These are phyloP conservation scores for Caerostris darwini DNA, from an alignment of 1,140 invertebrate species.

Conservation along the genomic window DNA sequence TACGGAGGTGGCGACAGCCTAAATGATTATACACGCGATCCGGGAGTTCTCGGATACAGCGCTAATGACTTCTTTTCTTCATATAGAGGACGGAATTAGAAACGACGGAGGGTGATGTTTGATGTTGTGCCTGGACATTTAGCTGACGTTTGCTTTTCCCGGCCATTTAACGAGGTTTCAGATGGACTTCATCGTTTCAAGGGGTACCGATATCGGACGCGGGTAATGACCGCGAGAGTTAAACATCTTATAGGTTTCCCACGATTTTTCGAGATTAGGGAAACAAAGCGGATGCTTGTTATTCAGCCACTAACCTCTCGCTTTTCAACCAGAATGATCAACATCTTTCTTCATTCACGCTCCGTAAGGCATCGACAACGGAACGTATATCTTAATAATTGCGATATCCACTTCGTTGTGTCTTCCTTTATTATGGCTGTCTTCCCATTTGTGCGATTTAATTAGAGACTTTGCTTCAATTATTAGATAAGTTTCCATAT, in stretches of 20 bases:
- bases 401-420: neutral
- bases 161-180: conserved; percentile 29
- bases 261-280: neutral
- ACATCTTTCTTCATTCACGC: neutral
- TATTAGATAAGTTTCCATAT: too few species aligned
- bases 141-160: conserved; percentile 7
- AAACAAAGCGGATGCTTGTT: neutral
- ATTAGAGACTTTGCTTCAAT: neutral
- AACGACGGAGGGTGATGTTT: neutral
- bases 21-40: conserved; percentile 4
- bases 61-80: conserved; percentile 20
- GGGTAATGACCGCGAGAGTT: neutral
- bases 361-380: neutral
- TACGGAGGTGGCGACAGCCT: neutral
- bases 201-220: neutral
- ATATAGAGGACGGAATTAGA: neutral
- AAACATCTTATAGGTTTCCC: neutral
- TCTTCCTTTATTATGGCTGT: neutral
- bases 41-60: neutral
- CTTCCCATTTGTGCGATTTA: neutral
- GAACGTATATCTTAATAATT: neutral
- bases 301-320: neutral
- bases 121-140: neutral
- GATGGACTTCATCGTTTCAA: neutral
- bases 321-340: neutral